Base-by-base conservation (phyloP, 2,797 vertebrate genomes). In the Psittacula derbiana region DNA sequence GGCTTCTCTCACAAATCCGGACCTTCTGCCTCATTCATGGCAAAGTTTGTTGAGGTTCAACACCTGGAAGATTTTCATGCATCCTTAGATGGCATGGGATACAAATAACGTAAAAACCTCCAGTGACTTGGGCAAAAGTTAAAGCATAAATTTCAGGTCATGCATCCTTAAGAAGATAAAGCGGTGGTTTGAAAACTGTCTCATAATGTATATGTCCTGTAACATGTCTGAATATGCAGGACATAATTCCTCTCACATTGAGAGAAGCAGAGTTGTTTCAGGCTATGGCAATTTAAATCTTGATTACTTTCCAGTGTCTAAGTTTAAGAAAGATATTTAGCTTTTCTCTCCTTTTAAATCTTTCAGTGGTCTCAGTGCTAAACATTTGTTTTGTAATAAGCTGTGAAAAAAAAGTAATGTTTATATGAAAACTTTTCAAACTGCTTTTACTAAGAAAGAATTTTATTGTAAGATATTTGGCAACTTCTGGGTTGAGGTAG, bases 181-280 rank as follows among this genome's bases (percentile, higher is more conserved):
- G 10, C 30, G 61, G 38, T 40, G 20, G 27, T 92, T 60, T 85
- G 61, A 84, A 80, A 67, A 52, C 23, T 55, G 12, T 40, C 27
- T 81, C 2, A 12, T 44, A 55, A 72, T 16, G 27, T 64, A 3
- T 41, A 52, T 64, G 64, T 84, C 76, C 88, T 84, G 80, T 50
- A 88, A 92, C 67, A 61, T 61, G 83, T 82, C 86, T 93, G 80
- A 94, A 88, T 84, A 92, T 47, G 83, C 74, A 94, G 49, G 28
- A 82, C 18, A 28, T 94, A 92, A 92, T 92, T 95, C 76, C 53
- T 89, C 60, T 94, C 64, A 74, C 47, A 27, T 5, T 71, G 80
- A 76, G 53, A 90, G 57, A 49, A 44, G 24, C 10, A 14, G 64
- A 88, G 21, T 92, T 94, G 60, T 96, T 96, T 95, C 80, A 91